These are phyloP conservation scores for Erebia palarica DNA, from an alignment of 2,888 invertebrate genomes.

Conservation along the genomic window DNA sequence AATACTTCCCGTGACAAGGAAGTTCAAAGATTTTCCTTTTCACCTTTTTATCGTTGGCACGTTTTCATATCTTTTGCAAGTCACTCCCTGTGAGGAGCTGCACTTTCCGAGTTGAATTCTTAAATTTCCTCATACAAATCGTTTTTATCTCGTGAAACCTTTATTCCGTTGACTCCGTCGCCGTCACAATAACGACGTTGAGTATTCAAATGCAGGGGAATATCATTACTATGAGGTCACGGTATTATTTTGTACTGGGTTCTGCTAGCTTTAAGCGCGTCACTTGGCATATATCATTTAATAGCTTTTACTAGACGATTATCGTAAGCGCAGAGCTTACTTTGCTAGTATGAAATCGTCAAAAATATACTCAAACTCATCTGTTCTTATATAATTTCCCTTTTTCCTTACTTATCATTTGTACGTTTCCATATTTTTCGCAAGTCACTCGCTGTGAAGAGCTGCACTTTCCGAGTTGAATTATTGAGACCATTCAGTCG, in stretches of 20 bases:
- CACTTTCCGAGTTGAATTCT: constrained; percentile 18
- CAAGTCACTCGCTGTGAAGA: constrained; percentile 16
- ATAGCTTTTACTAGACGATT: no score
- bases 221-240: background rate
- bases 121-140: constrained; percentile 19
- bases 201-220: background rate
- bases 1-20: background rate
- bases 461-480: constrained; percentile 20
- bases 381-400: background rate
- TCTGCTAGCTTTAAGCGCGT: background rate
- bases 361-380: no score
- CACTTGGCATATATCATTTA: no score
- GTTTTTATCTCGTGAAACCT: constrained; percentile 21
- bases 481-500: background rate
- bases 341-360: no score
- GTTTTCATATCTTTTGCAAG: constrained; percentile 23
- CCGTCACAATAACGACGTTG: background rate
- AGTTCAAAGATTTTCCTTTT: background rate
- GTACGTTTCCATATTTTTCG: constrained; percentile 21
- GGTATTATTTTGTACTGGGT: background rate
- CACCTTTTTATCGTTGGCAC: constrained; percentile 4
- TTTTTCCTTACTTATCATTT: background rate
- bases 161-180: constrained; percentile 18
- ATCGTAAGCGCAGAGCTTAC: no score
- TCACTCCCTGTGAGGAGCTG: constrained; percentile 16